phyloP scores from a whole-genome alignment of 2,797 vertebrate species.

The Gymnopithys bicolor region DNA sequence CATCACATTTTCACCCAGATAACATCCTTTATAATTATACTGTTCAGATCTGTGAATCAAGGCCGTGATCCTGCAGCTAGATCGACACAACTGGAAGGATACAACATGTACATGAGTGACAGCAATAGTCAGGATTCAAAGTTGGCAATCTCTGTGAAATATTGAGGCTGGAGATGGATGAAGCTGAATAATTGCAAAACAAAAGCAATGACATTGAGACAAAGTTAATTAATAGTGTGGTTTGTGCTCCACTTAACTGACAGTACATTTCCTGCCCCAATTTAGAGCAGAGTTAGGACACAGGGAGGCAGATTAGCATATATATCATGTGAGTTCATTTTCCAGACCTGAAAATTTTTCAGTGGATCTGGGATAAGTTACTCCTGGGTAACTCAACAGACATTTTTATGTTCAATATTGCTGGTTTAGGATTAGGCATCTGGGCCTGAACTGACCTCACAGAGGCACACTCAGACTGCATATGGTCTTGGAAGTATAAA shows the following conservation, averaged over 20 bases:
- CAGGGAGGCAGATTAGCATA: not conserved
- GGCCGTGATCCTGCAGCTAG: not conserved
- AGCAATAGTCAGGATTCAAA: not conserved
- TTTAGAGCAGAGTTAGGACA: not conserved
- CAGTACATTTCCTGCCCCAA: not conserved
- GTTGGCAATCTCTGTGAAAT: not conserved
- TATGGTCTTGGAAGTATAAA: not conserved
- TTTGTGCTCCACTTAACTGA: not conserved
- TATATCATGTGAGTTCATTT: not conserved
- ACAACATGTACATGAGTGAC: not conserved
- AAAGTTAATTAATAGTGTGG: not conserved
- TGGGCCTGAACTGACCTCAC: not conserved
- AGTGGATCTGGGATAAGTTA: not conserved
- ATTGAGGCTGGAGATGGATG: not conserved
- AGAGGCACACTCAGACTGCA: not conserved
- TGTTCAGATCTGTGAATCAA: not conserved
- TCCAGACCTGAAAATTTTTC: not conserved
- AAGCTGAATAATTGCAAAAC: not conserved
- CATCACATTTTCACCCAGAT: not conserved
- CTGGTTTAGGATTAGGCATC: not conserved
- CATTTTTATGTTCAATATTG: not conserved
- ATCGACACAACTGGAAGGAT: not conserved
- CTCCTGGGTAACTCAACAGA: not conserved
- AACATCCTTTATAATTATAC: slow-evolving; percentile 27
- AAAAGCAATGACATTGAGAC: not conserved